Percentiles rank a stretch among this genome's conserved stretches.
These are phyloP conservation scores for Chalcis sispes DNA, from an alignment of 2,888 invertebrate species.

Conservation along the genomic window DNA sequence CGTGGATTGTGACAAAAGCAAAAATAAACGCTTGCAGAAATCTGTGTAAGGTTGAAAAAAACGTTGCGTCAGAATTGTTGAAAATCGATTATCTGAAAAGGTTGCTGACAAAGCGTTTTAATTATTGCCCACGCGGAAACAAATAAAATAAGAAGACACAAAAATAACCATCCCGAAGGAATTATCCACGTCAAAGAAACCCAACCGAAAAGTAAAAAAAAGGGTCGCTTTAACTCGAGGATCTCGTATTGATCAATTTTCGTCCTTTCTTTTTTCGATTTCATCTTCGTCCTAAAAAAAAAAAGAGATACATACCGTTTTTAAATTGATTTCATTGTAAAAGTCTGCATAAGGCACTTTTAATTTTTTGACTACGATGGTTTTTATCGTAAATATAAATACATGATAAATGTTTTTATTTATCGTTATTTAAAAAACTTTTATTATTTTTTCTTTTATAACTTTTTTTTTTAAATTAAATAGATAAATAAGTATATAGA, in stretches of 20 bases:
- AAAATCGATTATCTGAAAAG: constrained; percentile 19
- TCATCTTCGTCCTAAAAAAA: background rate
- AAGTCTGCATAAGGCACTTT: constrained; percentile 3
- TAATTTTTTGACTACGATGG: too few relatives aligned
- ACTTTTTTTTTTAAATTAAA: too few relatives aligned
- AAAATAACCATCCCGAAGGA: background rate
- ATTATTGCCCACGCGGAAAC: constrained; percentile 1
- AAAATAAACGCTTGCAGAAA: too few relatives aligned
- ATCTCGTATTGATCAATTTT: constrained; percentile 32
- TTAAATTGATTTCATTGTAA: constrained; percentile 24
- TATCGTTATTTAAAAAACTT: too few relatives aligned
- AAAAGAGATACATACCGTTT: too few relatives aligned
- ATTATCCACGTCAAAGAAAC: constrained; percentile 6
- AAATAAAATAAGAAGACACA: background rate
- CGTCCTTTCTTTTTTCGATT: background rate
- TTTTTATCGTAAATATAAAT: too few relatives aligned
- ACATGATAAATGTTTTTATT: too few relatives aligned
- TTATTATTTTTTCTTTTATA: too few relatives aligned
- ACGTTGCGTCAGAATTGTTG: constrained; percentile 18
- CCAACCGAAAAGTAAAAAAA: background rate
- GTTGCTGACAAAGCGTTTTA: background rate
- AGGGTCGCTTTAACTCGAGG: background rate
- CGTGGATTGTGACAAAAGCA: too few relatives aligned
- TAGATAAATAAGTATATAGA: too few relatives aligned
- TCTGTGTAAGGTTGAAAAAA: constrained; percentile 24